These are phyloP conservation scores for Pluvialis apricaria DNA, from an alignment of 2,113 vertebrate genomes.

Conservation along the genomic window DNA sequence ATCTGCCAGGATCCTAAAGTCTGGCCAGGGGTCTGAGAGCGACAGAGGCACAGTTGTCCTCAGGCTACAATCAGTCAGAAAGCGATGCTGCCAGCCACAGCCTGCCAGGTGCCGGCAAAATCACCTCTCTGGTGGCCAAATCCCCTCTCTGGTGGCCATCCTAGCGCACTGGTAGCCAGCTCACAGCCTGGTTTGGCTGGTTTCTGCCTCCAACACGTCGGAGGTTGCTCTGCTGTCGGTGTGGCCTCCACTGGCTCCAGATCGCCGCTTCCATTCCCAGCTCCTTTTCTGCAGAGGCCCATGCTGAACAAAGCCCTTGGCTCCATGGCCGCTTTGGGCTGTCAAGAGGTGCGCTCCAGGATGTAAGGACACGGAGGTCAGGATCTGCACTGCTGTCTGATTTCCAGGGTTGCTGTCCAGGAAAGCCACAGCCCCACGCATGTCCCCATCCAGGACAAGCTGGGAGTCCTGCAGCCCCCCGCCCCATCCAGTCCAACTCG, in stretches of 20 bases:
- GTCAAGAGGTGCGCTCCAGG: neutral
- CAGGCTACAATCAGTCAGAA: neutral
- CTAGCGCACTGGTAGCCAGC: neutral
- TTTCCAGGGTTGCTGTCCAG: neutral
- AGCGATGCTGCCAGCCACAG: neutral
- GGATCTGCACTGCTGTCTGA: neutral
- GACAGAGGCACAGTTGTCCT: neutral
- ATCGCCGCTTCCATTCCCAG: neutral
- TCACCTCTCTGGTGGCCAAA: neutral
- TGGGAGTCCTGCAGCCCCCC: neutral
- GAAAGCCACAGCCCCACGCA: neutral
- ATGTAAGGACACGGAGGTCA: accelerated
- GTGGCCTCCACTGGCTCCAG: neutral
- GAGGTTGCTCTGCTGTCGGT: neutral
- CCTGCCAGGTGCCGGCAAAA: neutral
- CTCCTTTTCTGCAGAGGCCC: neutral
- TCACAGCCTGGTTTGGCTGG: neutral
- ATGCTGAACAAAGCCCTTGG: neutral
- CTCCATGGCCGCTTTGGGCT: neutral
- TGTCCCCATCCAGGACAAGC: neutral
- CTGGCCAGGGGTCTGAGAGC: neutral
- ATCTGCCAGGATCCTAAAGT: neutral
- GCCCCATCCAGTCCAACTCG: accelerated
- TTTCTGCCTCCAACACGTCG: accelerated
- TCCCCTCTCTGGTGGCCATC: neutral